Evolutionary conservation across 2,113 vertebrate species (phyloP).

Genomic region (human (Homo sapiens)): DNA sequence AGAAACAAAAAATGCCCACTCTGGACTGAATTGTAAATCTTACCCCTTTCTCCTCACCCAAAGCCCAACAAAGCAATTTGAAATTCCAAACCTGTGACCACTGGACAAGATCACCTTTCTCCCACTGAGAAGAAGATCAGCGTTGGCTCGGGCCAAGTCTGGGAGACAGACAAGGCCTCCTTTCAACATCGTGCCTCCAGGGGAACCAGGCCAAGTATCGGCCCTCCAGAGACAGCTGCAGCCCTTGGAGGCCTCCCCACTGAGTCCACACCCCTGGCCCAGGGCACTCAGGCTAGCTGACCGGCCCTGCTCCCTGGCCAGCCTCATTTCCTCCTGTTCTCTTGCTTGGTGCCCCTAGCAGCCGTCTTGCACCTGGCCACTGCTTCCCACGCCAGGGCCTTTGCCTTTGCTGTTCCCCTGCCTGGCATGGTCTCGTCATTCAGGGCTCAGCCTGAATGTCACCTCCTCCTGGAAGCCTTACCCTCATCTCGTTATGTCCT

Average conservation of each 20-base stretch:
- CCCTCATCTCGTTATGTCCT: neutral
- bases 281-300: neutral
- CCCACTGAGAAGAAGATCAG: neutral
- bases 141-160: neutral
- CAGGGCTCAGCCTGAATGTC: neutral
- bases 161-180: neutral
- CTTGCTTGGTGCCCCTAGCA: neutral
- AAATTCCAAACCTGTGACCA: neutral
- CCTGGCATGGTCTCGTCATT: neutral
- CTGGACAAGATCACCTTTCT: neutral
- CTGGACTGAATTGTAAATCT: neutral
- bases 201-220: neutral
- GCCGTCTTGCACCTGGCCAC: neutral
- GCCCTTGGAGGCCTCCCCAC: too few relatives aligned
- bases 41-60: neutral
- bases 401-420: neutral
- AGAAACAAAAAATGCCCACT: neutral
- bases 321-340: neutral
- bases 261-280: neutral
- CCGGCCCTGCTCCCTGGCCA: neutral
- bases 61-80: neutral
- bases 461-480: neutral
- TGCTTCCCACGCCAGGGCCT: neutral
- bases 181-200: neutral
- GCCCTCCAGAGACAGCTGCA: neutral